Conservation (phyloP, 2,888 invertebrate genomes). For the Aproaerema taeniolella region DNA sequence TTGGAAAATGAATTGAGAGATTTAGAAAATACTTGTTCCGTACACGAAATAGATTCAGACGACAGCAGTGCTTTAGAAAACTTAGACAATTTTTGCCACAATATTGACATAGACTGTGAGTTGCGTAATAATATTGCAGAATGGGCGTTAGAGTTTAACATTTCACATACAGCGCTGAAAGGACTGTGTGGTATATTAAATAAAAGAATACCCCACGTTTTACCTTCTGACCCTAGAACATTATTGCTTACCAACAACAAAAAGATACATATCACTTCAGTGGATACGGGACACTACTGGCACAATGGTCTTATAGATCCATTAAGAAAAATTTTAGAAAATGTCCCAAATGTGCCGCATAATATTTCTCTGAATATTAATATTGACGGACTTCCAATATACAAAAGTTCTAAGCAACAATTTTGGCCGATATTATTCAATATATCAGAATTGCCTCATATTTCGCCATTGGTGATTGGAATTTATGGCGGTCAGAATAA, state of each 20-base stretch:
- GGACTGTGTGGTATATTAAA: conserved; percentile 14
- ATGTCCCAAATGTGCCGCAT: neutral
- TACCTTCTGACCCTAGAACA: conserved; percentile 17
- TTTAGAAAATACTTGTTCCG: too few relatives aligned
- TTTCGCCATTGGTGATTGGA: conserved; percentile 2
- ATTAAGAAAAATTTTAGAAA: conserved; percentile 13
- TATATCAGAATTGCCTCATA: conserved; percentile 8
- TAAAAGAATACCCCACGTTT: conserved; percentile 6
- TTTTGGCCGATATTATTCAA: conserved; percentile 11
- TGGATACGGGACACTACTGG: conserved; percentile 15
- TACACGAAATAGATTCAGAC: neutral
- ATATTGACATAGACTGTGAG: neutral
- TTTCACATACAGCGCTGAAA: conserved; percentile 14
- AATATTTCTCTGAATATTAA: conserved; percentile 14
- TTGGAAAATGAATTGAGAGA: too few relatives aligned
- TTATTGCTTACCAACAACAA: conserved; percentile 14
- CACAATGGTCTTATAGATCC: conserved; percentile 14
- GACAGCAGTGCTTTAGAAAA: neutral
- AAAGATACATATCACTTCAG: conserved; percentile 7
- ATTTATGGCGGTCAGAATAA: conserved; percentile 5
- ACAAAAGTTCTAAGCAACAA: conserved; percentile 13
- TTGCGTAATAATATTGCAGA: conserved; percentile 7
- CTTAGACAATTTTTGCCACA: too few relatives aligned
- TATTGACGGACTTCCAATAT: conserved; percentile 14
- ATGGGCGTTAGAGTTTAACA: conserved; percentile 18